These are phyloP conservation scores for Drosophila sp. DNA, from an alignment of 1,140 invertebrate species.

Conservation along the genomic window DNA sequence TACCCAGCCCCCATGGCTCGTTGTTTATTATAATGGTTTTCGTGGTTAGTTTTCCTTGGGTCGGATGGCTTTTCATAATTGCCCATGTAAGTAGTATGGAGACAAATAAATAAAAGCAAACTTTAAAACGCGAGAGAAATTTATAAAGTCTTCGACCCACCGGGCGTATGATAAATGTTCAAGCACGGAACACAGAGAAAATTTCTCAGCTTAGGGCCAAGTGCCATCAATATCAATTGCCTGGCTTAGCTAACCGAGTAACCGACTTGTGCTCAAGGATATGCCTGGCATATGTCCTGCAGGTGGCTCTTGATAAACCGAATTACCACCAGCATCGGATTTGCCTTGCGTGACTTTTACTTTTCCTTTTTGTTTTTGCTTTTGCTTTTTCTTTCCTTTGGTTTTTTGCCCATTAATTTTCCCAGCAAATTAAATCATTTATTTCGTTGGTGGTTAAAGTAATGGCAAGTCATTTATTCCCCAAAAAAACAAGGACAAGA, in stretches of 20 bases:
- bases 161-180: constrained; percentile 68
- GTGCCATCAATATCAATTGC: constrained; percentile 77
- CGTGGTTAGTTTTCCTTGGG: constrained; percentile 53
- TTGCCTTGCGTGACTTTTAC: constrained; percentile 48
- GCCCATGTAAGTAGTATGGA: constrained; percentile 38
- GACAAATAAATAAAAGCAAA: constrained; percentile 7
- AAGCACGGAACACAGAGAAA: constrained; percentile 23
- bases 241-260: constrained; percentile 33
- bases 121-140: constrained; percentile 7
- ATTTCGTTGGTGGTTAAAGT: constrained; percentile 43
- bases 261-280: constrained; percentile 1
- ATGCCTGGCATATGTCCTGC: constrained; percentile 24
- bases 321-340: constrained; percentile 57
- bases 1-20: constrained; percentile 31
- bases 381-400: constrained; percentile 11
- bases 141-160: constrained; percentile 40
- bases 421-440: constrained; percentile 69
- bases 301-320: constrained; percentile 61
- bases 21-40: constrained; percentile 82
- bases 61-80: constrained; percentile 63
- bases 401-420: constrained; percentile 51
- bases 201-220: constrained; percentile 25
- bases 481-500: constrained; percentile 17
- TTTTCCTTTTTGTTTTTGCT: constrained; percentile 5
- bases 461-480: constrained; percentile 28